Percentiles rank a stretch among this genome's conserved stretches.
Evolutionary conservation across 2,797 vertebrate species (phyloP).

Genomic region (Fringilla coelebs): DNA sequence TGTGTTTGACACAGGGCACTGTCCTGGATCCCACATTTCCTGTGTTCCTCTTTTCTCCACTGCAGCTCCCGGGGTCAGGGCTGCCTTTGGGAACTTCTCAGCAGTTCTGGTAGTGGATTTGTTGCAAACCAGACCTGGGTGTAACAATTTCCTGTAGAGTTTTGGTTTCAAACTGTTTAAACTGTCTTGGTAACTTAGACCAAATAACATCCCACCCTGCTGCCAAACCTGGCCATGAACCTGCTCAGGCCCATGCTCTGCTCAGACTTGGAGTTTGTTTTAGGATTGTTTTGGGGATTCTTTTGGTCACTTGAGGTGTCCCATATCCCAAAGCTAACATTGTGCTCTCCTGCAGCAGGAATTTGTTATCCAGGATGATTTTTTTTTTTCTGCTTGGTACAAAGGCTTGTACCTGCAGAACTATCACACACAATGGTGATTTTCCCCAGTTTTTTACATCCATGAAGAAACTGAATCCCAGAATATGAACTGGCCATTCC

Average conservation of each 20-base stretch:
- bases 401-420: not conserved
- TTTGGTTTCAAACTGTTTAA: not conserved
- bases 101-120: not conserved
- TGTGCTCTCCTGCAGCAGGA: not conserved
- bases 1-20: not conserved
- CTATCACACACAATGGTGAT: not conserved
- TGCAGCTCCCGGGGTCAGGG: accelerated
- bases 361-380: not conserved
- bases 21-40: not conserved
- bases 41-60: not conserved
- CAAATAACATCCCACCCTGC: not conserved
- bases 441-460: not conserved
- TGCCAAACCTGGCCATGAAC: not conserved
- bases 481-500: not conserved
- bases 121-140: not conserved
- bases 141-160: not conserved
- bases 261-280: not conserved
- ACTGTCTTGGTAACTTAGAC: not conserved
- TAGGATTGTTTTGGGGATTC: not conserved
- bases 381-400: not conserved
- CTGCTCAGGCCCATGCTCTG: not conserved
- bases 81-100: not conserved
- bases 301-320: not conserved
- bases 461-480: not conserved
- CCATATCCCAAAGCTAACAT: accelerated